Evolutionary conservation across 2,113 vertebrate species (phyloP).

Genomic region (Nerophis lumbriciformis): DNA sequence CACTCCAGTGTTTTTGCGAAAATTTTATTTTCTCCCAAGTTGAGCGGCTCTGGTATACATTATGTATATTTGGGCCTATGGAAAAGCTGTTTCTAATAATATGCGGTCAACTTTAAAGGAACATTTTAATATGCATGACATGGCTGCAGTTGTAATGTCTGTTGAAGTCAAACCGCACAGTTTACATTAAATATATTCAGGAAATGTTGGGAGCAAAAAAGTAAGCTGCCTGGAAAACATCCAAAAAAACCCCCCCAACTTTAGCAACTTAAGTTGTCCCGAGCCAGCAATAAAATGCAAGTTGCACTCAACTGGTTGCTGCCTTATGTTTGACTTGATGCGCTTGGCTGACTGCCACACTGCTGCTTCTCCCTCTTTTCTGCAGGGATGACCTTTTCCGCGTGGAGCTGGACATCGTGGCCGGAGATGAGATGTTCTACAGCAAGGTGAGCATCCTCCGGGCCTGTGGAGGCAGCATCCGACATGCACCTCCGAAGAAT

Average conservation of each 20-base stretch:
- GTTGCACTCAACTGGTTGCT: background rate
- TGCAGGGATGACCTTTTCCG: slow-evolving; percentile 88
- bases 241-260: slow-evolving; percentile 15
- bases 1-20: too few relatives aligned
- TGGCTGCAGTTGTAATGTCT: slow-evolving; percentile 22
- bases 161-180: slow-evolving; percentile 3
- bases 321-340: slow-evolving; percentile 4
- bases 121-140: slow-evolving; percentile 1
- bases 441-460: slow-evolving; percentile 76
- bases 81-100: slow-evolving; percentile 8
- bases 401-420: slow-evolving; percentile 82
- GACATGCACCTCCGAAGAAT: slow-evolving; percentile 3
- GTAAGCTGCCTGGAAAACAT: slow-evolving; percentile 24
- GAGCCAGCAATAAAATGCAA: slow-evolving; percentile 16
- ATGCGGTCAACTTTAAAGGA: background rate
- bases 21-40: too few relatives aligned
- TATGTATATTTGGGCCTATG: background rate
- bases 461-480: background rate
- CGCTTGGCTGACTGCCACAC: slow-evolving; percentile 20
- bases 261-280: slow-evolving; percentile 7
- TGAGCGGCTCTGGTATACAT: too few relatives aligned
- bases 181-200: background rate
- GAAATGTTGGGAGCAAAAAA: slow-evolving; percentile 12
- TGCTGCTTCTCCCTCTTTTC: slow-evolving; percentile 11
- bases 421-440: slow-evolving; percentile 83